Evolutionary conservation across 2,797 vertebrate genomes (phyloP), one percentile per base, ranked within the genome.

Genomic region (Smutsia gigantea): DNA sequence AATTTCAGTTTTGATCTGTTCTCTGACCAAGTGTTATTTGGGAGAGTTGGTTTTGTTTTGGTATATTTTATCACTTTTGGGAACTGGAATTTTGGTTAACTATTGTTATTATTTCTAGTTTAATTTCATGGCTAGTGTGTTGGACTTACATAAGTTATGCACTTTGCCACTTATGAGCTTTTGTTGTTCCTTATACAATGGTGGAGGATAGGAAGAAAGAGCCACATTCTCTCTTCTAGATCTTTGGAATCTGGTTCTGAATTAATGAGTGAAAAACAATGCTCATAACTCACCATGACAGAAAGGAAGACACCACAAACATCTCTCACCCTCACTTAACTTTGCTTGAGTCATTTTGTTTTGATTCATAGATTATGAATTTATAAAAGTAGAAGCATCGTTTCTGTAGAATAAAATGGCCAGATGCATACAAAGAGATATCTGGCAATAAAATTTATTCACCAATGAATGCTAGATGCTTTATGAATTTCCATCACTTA

Each of bases 51-150:
- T 57, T 87, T 90, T 87, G 3, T 82, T 90, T 90, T 17, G 69
- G 13, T 63, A 68, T 55, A 29, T 64, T 53, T 96, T 79, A 53
- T 78, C 51, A 82, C 94, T 81, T 51, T 61, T 90, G 46, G 29
- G 18, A 27, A 63, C 19, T 84, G 23, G 9, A 87, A 92, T 57
- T 88, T 49, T 18, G 1, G 18, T 66, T 85, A 87, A 94, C 1
- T 92, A 86, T 68, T 83, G 42, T 71, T 79, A 57, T 83, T 83
- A 29, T 90, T 91, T 90, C 18, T 46, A 79, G 27, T 90, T 90
- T 87, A 74, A 29, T 87, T 90, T 97, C 53, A 79, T 77, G 13
- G 31, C 21, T 55, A 94, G 75, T 59, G 1, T n/a, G 13, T 34
- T 87, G 49, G 13, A 15, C 11, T 87, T 90, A 21, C 7, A 68